These are phyloP conservation scores for Chiloscyllium plagiosum DNA, from an alignment of 2,113 vertebrate genomes.

Conservation along the genomic window DNA sequence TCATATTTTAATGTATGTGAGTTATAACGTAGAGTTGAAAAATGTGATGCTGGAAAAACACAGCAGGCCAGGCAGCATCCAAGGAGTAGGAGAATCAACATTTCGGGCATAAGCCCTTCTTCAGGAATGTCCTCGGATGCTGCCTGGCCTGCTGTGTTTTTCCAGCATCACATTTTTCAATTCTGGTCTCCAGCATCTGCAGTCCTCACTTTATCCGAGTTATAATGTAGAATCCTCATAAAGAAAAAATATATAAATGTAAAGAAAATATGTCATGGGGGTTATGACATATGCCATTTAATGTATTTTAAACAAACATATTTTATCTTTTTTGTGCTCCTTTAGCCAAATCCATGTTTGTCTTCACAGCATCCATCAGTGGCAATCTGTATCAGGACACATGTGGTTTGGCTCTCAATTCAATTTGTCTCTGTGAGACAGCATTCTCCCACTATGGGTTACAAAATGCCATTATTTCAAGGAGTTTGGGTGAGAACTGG, in stretches of 20 bases:
- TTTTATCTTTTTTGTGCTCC: not conserved
- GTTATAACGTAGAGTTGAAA: not conserved
- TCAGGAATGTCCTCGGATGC: too few relatives aligned
- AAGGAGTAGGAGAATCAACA: too few relatives aligned
- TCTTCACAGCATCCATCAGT: not conserved
- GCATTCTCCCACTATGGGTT: not conserved
- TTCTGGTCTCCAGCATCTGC: too few relatives aligned
- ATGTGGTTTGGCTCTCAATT: not conserved
- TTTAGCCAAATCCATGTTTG: not conserved
- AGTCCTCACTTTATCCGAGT: too few relatives aligned
- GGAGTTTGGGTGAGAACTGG: not conserved
- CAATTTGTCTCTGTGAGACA: not conserved
- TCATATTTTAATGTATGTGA: not conserved
- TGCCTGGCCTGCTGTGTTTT: too few relatives aligned
- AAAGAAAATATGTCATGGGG: not conserved
- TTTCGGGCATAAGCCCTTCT: too few relatives aligned
- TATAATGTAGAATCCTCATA: not conserved
- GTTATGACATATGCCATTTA: not conserved
- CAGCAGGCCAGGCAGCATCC: too few relatives aligned
- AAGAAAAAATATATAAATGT: not conserved
- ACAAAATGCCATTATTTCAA: not conserved
- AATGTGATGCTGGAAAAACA: too few relatives aligned
- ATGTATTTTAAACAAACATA: not conserved
- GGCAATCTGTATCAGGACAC: not conserved
- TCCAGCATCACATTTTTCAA: too few relatives aligned